A percentile compares a stretch with the other conserved stretches of the same genome.
Conservation (phyloP, 2,797 vertebrate species). For the Macropodus opercularis region DNA sequence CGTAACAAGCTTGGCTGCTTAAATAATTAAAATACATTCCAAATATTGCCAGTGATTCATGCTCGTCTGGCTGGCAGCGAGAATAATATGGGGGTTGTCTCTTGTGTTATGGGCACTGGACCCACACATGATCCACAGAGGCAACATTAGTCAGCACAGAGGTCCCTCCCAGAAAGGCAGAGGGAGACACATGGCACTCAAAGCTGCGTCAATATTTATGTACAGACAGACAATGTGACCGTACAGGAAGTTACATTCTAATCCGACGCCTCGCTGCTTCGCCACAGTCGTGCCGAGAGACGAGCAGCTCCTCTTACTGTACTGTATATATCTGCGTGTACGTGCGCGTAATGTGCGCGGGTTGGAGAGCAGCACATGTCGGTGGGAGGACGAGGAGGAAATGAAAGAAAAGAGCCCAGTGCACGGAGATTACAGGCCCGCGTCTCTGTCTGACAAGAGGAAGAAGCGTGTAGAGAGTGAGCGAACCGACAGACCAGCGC, state of each 20-base stretch:
- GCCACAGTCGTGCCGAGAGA: constrained; percentile 26
- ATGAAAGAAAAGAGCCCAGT: constrained; percentile 72
- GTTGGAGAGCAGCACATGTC: constrained; percentile 72
- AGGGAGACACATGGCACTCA: constrained; percentile 71
- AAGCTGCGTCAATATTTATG: constrained; percentile 62
- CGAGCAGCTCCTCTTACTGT: constrained; percentile 25
- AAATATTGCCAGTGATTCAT: constrained; percentile 47
- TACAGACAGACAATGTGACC: constrained; percentile 44
- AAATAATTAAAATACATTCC: constrained; percentile 52
- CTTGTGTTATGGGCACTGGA: constrained; percentile 57
- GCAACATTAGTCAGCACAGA: constrained; percentile 68
- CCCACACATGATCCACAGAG: constrained; percentile 59
- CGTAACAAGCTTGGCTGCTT: constrained; percentile 48
- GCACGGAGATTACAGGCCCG: constrained; percentile 69
- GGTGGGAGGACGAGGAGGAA: constrained; percentile 74
- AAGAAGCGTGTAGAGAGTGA: constrained; percentile 41
- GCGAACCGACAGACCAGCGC: constrained; percentile 48
- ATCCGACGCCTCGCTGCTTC: constrained; percentile 9
- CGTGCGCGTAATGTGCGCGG: constrained; percentile 19
- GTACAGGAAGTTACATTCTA: constrained; percentile 1
- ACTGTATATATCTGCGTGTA: constrained; percentile 30
- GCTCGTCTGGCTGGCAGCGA: constrained; percentile 30
- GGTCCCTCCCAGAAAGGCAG: constrained; percentile 60
- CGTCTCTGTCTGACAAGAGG: constrained; percentile 49
- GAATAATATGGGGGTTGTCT: constrained; percentile 43